phyloP scores from a whole-genome alignment of 2,113 vertebrate genomes.

The Fulica atra region DNA sequence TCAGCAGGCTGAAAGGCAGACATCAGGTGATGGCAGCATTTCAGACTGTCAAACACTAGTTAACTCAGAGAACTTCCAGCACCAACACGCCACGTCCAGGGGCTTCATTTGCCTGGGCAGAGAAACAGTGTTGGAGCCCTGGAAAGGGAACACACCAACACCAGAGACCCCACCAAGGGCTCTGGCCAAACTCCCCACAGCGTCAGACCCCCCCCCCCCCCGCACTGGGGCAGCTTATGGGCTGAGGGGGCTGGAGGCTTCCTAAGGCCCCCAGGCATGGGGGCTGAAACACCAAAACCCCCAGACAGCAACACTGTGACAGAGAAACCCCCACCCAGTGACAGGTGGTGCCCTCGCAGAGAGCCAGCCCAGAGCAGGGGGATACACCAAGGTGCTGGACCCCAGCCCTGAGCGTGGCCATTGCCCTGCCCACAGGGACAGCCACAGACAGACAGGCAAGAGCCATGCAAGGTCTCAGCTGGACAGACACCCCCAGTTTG shows the following conservation, averaged over 20 bases:
- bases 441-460: accelerated
- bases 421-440: accelerated
- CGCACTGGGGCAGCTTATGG: not conserved
- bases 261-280: not conserved
- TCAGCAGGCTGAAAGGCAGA: not conserved
- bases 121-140: not conserved
- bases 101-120: not conserved
- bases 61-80: not conserved
- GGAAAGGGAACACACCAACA: not conserved
- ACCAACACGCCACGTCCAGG: accelerated
- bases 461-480: not conserved
- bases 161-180: accelerated
- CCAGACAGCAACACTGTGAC: not conserved
- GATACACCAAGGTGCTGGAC: too few relatives aligned
- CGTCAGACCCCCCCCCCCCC: accelerated
- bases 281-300: not conserved
- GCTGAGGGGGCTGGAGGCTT: not conserved
- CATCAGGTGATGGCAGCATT: not conserved
- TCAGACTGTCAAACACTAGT: not conserved
- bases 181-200: not conserved
- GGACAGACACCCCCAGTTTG: not conserved
- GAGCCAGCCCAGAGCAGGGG: accelerated
- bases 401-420: accelerated
- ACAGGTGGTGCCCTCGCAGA: not conserved
- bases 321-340: too few relatives aligned